phyloP scores from a whole-genome alignment of 2,888 invertebrate species.

The Auanema freiburgensis region DNA sequence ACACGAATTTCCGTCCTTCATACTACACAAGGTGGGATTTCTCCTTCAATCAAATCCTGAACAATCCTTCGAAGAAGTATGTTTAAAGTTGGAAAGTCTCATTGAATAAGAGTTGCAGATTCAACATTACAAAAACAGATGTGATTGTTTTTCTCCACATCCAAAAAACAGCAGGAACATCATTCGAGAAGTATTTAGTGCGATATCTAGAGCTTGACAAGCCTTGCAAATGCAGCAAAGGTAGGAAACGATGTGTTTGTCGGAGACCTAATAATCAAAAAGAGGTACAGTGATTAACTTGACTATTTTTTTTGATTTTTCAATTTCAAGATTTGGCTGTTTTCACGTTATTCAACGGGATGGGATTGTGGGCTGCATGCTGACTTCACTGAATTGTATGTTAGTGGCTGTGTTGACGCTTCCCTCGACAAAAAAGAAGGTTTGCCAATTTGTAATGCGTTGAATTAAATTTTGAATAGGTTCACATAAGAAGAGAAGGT shows the following conservation, averaged over 20 bases:
- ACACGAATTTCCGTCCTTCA: conserved; percentile 14
- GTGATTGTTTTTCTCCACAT: conserved; percentile 97
- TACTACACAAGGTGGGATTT: conserved; percentile 15
- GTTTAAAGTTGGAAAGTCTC: background rate
- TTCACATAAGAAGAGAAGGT: conserved; percentile 70
- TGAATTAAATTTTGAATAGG: conserved; percentile 34
- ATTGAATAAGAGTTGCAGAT: conserved; percentile 8
- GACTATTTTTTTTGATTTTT: conserved; percentile 64
- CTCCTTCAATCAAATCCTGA: conserved; percentile 14
- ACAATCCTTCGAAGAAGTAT: conserved; percentile 11
- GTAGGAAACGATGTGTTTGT: conserved; percentile 63
- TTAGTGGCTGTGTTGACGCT: conserved; percentile 83
- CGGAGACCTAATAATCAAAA: conserved; percentile 68
- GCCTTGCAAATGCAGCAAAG: conserved; percentile 82
- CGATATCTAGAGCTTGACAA: conserved; percentile 87
- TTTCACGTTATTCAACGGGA: conserved; percentile 93
- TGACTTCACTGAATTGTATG: conserved; percentile 88
- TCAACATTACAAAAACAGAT: conserved; percentile 75
- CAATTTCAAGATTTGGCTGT: conserved; percentile 79
- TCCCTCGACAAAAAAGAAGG: conserved; percentile 85
- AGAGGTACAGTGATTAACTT: conserved; percentile 68
- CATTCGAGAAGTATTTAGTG: conserved; percentile 93
- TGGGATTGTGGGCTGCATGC: conserved; percentile 88
- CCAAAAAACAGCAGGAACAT: conserved; percentile 96
- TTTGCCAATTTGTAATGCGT: conserved; percentile 13